A percentile compares a stretch with the other conserved stretches of the same genome.
phyloP scores from a whole-genome alignment of 2,888 invertebrate species.

The Neocrepidodera transversa region DNA sequence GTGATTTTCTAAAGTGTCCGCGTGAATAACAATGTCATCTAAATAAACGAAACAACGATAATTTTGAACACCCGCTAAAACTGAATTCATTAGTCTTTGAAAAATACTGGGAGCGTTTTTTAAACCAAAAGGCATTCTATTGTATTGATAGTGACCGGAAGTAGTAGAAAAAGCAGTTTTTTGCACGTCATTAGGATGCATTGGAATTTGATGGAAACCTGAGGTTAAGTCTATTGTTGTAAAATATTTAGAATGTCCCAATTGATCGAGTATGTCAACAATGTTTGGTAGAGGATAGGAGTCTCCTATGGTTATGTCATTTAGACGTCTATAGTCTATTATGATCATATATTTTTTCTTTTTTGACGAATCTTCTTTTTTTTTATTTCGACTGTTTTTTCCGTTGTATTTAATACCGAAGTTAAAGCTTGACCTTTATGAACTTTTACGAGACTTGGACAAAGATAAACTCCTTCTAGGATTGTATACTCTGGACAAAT shows the following conservation, averaged over 20 bases:
- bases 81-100: slow-evolving; percentile 36
- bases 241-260: slow-evolving; percentile 54
- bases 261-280: slow-evolving; percentile 52
- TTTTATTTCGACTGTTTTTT: slow-evolving; percentile 12
- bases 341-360: slow-evolving; percentile 36
- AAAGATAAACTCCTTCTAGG: slow-evolving; percentile 21
- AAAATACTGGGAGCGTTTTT: slow-evolving; percentile 32
- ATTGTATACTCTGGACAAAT: slow-evolving; percentile 20
- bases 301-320: slow-evolving; percentile 53
- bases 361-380: not conserved
- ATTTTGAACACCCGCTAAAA: slow-evolving; percentile 46
- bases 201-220: slow-evolving; percentile 56
- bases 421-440: slow-evolving; percentile 22
- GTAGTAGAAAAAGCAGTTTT: slow-evolving; percentile 54
- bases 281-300: slow-evolving; percentile 54
- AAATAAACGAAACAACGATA: slow-evolving; percentile 51
- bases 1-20: slow-evolving; percentile 43
- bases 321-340: slow-evolving; percentile 47
- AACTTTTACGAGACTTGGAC: slow-evolving; percentile 22
- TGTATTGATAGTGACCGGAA: slow-evolving; percentile 15
- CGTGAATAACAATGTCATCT: slow-evolving; percentile 52
- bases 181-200: slow-evolving; percentile 43
- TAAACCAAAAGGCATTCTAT: slow-evolving; percentile 32
- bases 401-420: slow-evolving; percentile 24
- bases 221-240: slow-evolving; percentile 54